A percentile compares a stretch with the other conserved stretches of the same genome.
Conservation (phyloP, 2,888 invertebrate genomes). For the Cephus pulcher region DNA sequence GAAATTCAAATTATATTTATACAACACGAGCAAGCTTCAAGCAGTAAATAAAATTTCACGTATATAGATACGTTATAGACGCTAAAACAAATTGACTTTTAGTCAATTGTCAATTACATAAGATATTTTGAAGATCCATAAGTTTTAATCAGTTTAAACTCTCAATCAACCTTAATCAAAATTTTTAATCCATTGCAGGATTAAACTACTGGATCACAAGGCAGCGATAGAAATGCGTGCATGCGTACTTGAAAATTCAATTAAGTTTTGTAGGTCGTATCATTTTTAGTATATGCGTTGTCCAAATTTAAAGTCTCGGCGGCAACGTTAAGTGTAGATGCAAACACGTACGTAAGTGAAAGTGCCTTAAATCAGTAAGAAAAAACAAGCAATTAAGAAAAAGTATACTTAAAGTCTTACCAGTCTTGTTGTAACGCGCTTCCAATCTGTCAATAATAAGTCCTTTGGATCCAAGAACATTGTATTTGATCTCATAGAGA, state of each 20-base stretch:
- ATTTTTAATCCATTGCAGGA: not conserved
- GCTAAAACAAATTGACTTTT: not conserved
- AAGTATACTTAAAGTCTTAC: conserved; percentile 51
- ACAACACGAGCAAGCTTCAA: not conserved
- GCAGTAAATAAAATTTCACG: not conserved
- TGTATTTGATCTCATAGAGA: conserved; percentile 71
- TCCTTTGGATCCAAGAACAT: conserved; percentile 71
- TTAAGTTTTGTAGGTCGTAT: not conserved
- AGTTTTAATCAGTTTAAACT: not conserved
- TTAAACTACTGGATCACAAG: not conserved
- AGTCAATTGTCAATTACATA: not conserved
- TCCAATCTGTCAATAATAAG: conserved; percentile 73
- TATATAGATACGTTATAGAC: not conserved
- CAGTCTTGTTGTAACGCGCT: conserved; percentile 70
- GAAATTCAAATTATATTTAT: conserved; percentile 40
- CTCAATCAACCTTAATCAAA: not conserved
- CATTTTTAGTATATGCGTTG: not conserved
- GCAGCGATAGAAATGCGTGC: not conserved
- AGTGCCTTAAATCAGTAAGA: not conserved
- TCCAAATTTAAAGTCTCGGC: not conserved
- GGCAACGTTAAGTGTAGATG: not conserved
- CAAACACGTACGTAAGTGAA: not conserved
- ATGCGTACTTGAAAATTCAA: not conserved
- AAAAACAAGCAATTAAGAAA: not conserved
- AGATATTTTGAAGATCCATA: not conserved